These are phyloP conservation scores for Microcebus tavaratra DNA, from an alignment of 2,113 vertebrate genomes.

Conservation along the genomic window DNA sequence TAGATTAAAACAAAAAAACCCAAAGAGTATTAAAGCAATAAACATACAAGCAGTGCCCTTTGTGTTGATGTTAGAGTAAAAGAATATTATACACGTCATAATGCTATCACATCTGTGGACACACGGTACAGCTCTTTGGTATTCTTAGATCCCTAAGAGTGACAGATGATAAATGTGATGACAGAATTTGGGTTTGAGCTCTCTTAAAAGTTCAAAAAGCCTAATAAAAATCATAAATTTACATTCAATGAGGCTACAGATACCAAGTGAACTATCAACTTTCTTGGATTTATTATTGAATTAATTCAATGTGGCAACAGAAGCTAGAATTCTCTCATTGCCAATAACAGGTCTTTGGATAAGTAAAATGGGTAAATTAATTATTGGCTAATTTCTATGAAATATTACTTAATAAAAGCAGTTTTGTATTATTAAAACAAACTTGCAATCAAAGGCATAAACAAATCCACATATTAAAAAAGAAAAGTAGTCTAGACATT, in stretches of 20 bases:
- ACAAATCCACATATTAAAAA: background rate
- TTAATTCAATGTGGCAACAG: background rate
- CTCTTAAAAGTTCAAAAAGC: constrained; percentile 58
- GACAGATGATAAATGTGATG: constrained; percentile 14
- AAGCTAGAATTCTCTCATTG: constrained; percentile 20
- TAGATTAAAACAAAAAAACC: background rate
- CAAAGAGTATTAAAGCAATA: constrained; percentile 31
- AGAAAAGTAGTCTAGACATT: background rate
- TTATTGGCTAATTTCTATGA: constrained; percentile 25
- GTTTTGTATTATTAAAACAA: constrained; percentile 53
- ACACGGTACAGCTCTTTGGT: constrained; percentile 26
- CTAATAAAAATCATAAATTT: constrained; percentile 50
- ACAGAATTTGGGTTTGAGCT: constrained; percentile 26
- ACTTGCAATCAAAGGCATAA: background rate
- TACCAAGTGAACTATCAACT: background rate
- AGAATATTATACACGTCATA: background rate
- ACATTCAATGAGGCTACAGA: constrained; percentile 38
- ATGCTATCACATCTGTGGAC: constrained; percentile 26
- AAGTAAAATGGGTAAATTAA: constrained; percentile 53
- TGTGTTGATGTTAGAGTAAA: background rate
- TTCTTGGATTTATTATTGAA: constrained; percentile 38
- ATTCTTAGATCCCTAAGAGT: constrained; percentile 13
- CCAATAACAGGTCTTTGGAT: background rate
- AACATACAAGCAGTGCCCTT: constrained; percentile 7
- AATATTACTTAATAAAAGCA: constrained; percentile 50